Base-by-base conservation (phyloP, 2,797 vertebrate species). In the Paratrypauchen microcephalus region DNA sequence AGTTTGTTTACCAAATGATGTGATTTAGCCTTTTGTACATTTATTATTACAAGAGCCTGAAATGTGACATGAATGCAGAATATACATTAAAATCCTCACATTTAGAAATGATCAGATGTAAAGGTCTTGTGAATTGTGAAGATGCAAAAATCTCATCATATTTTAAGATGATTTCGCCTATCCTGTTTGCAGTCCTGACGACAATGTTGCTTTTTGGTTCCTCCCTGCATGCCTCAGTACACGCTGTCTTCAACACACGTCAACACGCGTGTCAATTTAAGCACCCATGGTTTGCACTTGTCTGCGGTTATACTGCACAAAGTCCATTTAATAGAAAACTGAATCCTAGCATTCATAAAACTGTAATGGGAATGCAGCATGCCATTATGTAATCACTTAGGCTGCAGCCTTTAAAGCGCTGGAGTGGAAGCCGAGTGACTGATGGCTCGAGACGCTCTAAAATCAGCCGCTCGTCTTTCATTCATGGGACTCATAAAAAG, bases 301-400 rank as follows among this genome's bases (percentile, higher is more conserved):
- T 73, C 54, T n/a, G 66, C 57, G 16, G 24, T 45, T 63, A 12
- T 15, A 26, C 68, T 52, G 68, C 45, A 56, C 2, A 65, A 26
- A 64, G 41, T 28, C 30, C 26, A 57, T 21, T 32, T 18, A 16
- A 45, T 41, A 45, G 18, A 63, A 54, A 63, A 55, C 59, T 48
- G 39, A 71, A 64, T 32, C 69, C 2, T 5, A 2, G 16, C 65
- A 74, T 80, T 82, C 78, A 86, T 85, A 56, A 72, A 89, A 86
- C 6, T 85, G 62, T 83, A 65, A 82, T 79, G 71, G 69, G 73
- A 79, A 80, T 88, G 88, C 88, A 89, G 88, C 87, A 64, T 63
- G 64, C 70, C 81, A 82, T 93, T 89, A 92, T 91, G 85, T 87
- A 91, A 91, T 80, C 26, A 57, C 68, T 61, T 32, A 76, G 47